Conservation (phyloP, 2,113 vertebrate genomes). For the Pseudois nayaur region DNA sequence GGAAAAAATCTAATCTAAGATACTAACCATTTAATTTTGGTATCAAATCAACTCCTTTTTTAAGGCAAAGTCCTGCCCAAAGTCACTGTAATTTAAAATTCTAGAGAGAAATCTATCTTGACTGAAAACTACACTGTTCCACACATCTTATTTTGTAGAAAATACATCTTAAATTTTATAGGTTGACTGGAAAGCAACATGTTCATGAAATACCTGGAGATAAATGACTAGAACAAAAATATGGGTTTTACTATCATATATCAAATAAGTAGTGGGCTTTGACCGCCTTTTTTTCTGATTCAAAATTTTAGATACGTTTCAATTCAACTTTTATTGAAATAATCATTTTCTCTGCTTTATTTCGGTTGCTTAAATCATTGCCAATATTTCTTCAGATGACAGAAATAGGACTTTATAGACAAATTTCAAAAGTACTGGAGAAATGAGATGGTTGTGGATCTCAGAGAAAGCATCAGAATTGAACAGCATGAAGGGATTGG, state of each 20-base stretch:
- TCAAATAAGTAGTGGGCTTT: background rate
- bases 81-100: background rate
- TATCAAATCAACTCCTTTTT: constrained; percentile 11
- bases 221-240: background rate
- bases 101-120: background rate
- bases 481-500: background rate
- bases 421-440: background rate
- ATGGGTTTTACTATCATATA: background rate
- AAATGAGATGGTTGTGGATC: background rate
- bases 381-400: background rate
- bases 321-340: background rate
- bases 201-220: background rate
- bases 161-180: background rate
- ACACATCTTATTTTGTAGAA: background rate
- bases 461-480: background rate
- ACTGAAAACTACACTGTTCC: background rate
- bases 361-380: background rate
- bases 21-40: background rate
- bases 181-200: background rate
- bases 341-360: background rate
- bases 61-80: background rate
- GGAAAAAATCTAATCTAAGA: constrained; percentile 5
- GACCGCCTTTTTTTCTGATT: background rate
- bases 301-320: background rate
- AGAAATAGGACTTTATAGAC: background rate